A percentile compares a stretch with the other conserved stretches of the same genome.
Evolutionary conservation across 2,113 vertebrate genomes (phyloP).

Genomic region (Ellobius talpinus): DNA sequence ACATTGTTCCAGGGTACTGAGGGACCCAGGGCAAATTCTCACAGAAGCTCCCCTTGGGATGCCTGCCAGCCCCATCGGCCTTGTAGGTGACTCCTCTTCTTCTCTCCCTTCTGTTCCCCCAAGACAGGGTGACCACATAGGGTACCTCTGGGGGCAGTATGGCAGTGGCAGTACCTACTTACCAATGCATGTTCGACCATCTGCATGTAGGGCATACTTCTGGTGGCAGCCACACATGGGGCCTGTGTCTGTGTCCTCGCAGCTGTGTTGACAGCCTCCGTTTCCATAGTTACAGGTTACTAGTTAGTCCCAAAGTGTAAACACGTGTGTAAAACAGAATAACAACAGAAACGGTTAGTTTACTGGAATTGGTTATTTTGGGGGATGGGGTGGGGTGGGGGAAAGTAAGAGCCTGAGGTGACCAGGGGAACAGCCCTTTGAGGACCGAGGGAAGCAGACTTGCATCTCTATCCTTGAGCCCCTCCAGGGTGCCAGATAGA

Average conservation of each 20-base stretch:
- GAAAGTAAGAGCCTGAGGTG: fast-evolving
- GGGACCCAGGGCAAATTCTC: not conserved
- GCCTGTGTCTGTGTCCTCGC: conserved; percentile 96
- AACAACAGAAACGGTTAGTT: conserved; percentile 86
- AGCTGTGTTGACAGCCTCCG: conserved; percentile 98
- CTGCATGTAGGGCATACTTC: conserved; percentile 97
- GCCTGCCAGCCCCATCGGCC: not conserved
- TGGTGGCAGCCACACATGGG: conserved; percentile 97
- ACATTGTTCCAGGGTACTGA: not conserved
- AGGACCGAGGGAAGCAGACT: not conserved
- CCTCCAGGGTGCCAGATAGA: not conserved
- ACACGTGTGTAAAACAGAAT: conserved; percentile 85
- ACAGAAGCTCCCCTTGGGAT: not conserved
- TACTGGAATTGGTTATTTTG: not conserved
- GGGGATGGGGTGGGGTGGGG: not conserved
- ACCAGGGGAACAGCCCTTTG: fast-evolving
- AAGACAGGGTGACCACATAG: fast-evolving
- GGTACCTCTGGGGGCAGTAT: not conserved
- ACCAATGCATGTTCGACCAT: conserved; percentile 98
- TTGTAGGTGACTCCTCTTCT: not conserved
- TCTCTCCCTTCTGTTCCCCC: not conserved
- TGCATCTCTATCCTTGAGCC: not conserved
- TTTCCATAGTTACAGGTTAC: conserved; percentile 99
- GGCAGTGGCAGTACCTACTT: conserved; percentile 83
- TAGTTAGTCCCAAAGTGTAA: conserved; percentile 87